Evolutionary conservation across 2,888 invertebrate genomes (phyloP), one percentile per base, ranked within the genome.

Genomic region (Drosophila atripex): DNA sequence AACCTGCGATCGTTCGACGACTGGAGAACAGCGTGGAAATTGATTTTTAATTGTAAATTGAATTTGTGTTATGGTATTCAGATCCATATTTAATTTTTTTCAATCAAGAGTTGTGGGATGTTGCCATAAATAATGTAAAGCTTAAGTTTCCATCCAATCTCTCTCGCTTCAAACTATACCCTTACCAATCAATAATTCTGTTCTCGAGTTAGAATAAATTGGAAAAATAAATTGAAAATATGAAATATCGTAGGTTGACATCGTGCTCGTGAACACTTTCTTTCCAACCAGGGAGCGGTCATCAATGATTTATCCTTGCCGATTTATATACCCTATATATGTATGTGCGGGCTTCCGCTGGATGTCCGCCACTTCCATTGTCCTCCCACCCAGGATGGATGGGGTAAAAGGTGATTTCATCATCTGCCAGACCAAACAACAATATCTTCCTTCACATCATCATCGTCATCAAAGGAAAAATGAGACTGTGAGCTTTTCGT

Each of bases 151-250:
- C 18, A 45, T 21, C 21, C 18, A 14, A 45, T n/a, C 16, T 16
- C 11, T 14, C 23, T 30, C 45, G 14, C 12, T 25, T 38, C 3
- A 21, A 23, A n/a, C 32, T 8, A 14, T 18, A 35, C 21, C 18
- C 50, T 28, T 16, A 35, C 32, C 52, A 16, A 58, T 52, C 51
- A 52, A 52, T 35, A 35, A 12, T 16, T 25, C 28, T 38, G 16
- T 28, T 49, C 38, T 50, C 6, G 5, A 47, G 76, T 71, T 74
- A 49, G 63, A 78, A 74, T 85, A 80, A 82, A 85, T 85, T 78
- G 76, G 64, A 66, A 78, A 82, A 85, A 80, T 82, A 85, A 82
- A 82, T 82, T 82, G 82, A 76, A 85, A 78, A 82, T 82, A 74
- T 82, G 75, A 82, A 77, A 78, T 82, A 85, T 82, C 64, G 73